phyloP scores from a whole-genome alignment of 2,888 invertebrate genomes.

The Scaptomyza polygonia region DNA sequence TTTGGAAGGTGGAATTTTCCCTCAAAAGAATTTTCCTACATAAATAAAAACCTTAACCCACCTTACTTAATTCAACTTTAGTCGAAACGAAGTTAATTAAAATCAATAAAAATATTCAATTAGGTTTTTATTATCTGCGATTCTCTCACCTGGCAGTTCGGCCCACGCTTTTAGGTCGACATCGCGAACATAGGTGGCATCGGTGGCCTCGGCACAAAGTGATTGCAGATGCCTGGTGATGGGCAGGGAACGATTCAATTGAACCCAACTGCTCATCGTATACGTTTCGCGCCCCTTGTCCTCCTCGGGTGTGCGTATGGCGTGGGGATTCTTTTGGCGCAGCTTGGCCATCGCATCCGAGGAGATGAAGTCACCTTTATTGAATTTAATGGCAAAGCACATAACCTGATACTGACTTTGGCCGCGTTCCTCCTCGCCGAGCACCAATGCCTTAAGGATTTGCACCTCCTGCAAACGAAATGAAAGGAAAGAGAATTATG shows the following conservation, averaged over 20 bases:
- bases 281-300: conserved; percentile 93
- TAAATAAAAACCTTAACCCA: too few species aligned
- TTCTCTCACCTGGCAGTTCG: conserved; percentile 89
- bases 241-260: conserved; percentile 88
- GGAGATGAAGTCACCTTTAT: conserved; percentile 96
- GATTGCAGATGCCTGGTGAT: conserved; percentile 90
- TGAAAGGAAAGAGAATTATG: too few species aligned
- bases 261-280: conserved; percentile 93
- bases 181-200: conserved; percentile 91
- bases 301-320: conserved; percentile 95
- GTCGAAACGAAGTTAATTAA: too few species aligned
- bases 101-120: background rate
- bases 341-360: conserved; percentile 98
- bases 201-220: conserved; percentile 91
- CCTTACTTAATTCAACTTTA: too few species aligned
- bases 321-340: conserved; percentile 94
- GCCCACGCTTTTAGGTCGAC: conserved; percentile 92
- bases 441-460: conserved; percentile 93
- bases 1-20: too few species aligned
- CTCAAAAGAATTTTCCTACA: too few species aligned
- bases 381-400: conserved; percentile 95
- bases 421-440: conserved; percentile 96
- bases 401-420: conserved; percentile 94
- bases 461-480: conserved; percentile 91
- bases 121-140: conserved; percentile 68